Percentiles rank a stretch among this genome's conserved stretches.
Evolutionary conservation across 92 coral and sea anemone species (phyloP).

Genomic region (Porites divaricata): DNA sequence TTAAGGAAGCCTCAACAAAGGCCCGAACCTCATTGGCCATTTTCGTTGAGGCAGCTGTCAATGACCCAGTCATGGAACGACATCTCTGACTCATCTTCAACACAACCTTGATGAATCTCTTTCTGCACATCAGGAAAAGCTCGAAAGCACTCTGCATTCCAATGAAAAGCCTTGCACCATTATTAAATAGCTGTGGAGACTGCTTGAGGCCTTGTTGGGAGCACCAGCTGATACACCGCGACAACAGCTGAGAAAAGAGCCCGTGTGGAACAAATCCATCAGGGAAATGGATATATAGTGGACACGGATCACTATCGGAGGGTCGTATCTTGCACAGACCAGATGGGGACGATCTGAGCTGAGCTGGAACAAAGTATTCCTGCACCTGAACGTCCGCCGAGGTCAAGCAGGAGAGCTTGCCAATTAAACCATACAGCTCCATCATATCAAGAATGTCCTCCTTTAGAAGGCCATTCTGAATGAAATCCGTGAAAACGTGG

Average conservation of each 20-base stretch:
- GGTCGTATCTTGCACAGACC: conserved; percentile 62
- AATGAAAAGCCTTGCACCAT: conserved; percentile 69
- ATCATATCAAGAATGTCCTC: conserved; percentile 72
- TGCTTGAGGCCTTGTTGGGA: conserved; percentile 50
- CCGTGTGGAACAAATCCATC: conserved; percentile 91
- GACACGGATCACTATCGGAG: conserved; percentile 65
- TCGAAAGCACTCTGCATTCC: conserved; percentile 45
- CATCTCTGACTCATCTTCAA: conserved; percentile 16
- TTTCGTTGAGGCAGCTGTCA: neutral
- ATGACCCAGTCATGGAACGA: neutral
- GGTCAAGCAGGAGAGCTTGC: conserved; percentile 32
- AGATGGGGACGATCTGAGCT: conserved; percentile 74
- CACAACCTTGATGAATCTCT: conserved; percentile 74
- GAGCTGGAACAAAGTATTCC: conserved; percentile 78
- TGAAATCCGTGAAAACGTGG: conserved; percentile 62
- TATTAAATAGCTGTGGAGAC: conserved; percentile 72
- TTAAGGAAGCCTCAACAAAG: conserved; percentile 40
- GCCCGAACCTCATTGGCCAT: conserved; percentile 32
- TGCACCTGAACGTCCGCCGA: neutral
- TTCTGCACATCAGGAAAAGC: conserved; percentile 66
- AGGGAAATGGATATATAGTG: conserved; percentile 71
- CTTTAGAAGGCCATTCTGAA: conserved; percentile 44
- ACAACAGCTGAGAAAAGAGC: conserved; percentile 60
- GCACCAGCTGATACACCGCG: conserved; percentile 69
- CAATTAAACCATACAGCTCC: conserved; percentile 73